Evolutionary conservation across 2,113 vertebrate genomes (phyloP), one percentile per base, ranked within the genome.

Genomic region (Corydoras maculifer): DNA sequence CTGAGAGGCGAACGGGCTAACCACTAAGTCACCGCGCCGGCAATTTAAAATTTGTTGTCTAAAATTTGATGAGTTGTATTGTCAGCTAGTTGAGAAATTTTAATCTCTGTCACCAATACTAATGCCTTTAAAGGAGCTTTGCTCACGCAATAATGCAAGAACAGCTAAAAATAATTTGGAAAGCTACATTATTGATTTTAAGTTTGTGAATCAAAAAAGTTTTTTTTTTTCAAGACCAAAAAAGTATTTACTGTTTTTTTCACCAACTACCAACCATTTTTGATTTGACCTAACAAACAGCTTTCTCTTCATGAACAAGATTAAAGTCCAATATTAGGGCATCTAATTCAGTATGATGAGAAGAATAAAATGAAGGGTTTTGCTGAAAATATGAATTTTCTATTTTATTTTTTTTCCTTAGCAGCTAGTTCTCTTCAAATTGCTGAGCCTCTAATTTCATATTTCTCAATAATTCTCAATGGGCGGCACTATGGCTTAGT

Each of bases 21-120:
- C 2, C 18, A 25, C 18, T 25, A 25, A 25, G 18, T 2, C 18
- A 25, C 18, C 18, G 18, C 2, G 18, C 18, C 18, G 13, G 1
- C 9, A 2, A 53, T 53, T 53, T 53, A 6, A 53, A 12, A 14
- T 53, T 53, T 14, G 13, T 53, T 53, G 9, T 53, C 51, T 12
- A 53, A 14, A 53, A 53, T 8, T 53, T 29, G 25, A 8, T 29
- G 25, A 8, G 58, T 8, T 29, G 58, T 25, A 11, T 59, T 18
- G 29, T 59, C 58, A 59, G 58, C 58, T 59, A 65, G 14, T 50
- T 65, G 62, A 2, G 43, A 48, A 10, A 65, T 65, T 65, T 65
- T 65, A 9, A 65, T 49, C 10, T 15, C 3, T 59, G 5, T 59
- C 58, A 25, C 25, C 15, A 59, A 59, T 59, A 59, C 15, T 59